A percentile compares a stretch with the other conserved stretches of the same genome.
phyloP scores from a whole-genome alignment of 1,140 invertebrate species.

The Heliothis subflexa region DNA sequence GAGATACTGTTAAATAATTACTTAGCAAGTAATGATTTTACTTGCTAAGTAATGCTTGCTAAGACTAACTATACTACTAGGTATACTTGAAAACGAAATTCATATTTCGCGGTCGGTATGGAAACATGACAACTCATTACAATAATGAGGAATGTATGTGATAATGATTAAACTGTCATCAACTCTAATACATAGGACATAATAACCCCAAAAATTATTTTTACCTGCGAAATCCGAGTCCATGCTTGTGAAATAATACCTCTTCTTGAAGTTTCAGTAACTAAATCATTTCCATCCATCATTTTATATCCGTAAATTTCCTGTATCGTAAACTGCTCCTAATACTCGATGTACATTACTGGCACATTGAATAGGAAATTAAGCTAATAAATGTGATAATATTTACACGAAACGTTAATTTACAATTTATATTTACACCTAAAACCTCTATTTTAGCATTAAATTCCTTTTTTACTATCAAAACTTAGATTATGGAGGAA shows the following conservation, averaged over 20 bases:
- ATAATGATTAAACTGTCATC: conserved; percentile 5
- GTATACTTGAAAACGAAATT: neutral
- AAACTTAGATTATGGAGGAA: conserved; percentile 26
- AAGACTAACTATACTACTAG: too few relatives aligned
- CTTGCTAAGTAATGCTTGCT: too few relatives aligned
- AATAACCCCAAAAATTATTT: conserved; percentile 35
- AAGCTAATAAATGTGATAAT: neutral
- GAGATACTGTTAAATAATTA: too few relatives aligned
- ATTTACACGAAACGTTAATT: conserved; percentile 42
- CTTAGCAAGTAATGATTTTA: too few relatives aligned
- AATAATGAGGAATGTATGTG: neutral
- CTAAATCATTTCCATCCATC: conserved; percentile 87
- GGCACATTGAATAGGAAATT: neutral
- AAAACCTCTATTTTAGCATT: conserved; percentile 43
- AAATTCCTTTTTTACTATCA: conserved; percentile 32
- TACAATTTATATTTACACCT: conserved; percentile 45
- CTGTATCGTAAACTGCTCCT: conserved; percentile 34
- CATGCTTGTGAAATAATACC: conserved; percentile 87
- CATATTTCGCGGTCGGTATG: conserved; percentile 33
- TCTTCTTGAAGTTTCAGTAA: conserved; percentile 80
- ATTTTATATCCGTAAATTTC: conserved; percentile 64
- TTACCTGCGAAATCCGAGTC: conserved; percentile 87
- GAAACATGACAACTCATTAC: conserved; percentile 23
- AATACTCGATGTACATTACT: conserved; percentile 44
- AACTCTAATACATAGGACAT: neutral